Conservation (phyloP, 2,113 vertebrate species). For the Lophochroa leadbeateri region DNA sequence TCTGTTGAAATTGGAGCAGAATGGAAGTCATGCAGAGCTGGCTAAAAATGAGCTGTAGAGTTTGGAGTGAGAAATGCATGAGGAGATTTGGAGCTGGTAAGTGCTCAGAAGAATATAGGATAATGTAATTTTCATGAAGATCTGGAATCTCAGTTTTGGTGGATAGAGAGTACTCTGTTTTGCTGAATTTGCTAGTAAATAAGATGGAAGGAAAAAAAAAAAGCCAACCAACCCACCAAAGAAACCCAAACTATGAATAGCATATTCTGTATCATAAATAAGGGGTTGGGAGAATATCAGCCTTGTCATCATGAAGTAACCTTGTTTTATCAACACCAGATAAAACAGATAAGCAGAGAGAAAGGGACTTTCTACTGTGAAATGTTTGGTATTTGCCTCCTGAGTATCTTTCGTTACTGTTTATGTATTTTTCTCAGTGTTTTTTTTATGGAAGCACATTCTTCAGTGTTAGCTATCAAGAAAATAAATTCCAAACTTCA, state of each 20-base stretch:
- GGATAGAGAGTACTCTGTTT: background rate
- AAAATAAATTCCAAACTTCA: background rate
- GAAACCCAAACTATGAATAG: background rate
- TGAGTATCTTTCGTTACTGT: background rate
- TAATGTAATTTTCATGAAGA: background rate
- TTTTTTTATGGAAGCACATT: background rate
- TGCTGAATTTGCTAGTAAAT: background rate
- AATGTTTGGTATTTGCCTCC: background rate
- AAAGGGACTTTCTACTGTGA: background rate
- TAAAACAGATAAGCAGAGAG: background rate
- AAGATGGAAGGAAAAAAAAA: background rate
- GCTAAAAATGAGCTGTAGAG: background rate
- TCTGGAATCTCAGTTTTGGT: background rate
- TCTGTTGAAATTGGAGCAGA: background rate
- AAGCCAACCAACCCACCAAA: background rate
- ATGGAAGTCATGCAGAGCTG: accelerated
- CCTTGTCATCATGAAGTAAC: background rate
- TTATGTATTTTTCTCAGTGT: background rate
- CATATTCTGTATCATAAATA: background rate
- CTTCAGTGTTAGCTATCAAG: background rate
- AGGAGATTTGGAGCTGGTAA: background rate
- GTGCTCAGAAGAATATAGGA: background rate
- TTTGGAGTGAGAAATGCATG: background rate
- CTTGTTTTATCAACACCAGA: background rate
- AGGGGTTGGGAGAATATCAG: background rate